phyloP scores from a whole-genome alignment of 2,888 invertebrate species.

The Rapana venosa region DNA sequence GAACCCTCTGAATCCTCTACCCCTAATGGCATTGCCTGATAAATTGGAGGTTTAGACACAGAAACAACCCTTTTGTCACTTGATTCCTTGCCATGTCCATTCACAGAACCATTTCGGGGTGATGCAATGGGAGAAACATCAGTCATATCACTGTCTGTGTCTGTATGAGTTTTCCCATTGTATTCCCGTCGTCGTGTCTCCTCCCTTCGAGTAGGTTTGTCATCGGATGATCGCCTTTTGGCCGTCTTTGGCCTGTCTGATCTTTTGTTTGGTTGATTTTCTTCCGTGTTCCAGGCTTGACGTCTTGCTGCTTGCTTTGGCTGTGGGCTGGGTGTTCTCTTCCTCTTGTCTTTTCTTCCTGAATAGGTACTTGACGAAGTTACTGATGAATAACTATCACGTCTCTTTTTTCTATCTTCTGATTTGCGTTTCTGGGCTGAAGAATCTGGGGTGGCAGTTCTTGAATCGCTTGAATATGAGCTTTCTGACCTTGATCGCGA shows the following conservation, averaged over 20 bases:
- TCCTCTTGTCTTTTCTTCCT: conserved; percentile 34
- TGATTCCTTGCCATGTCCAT: conserved; percentile 34
- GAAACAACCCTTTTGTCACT: neutral
- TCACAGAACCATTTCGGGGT: conserved; percentile 60
- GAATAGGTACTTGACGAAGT: conserved; percentile 38
- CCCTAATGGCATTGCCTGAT: conserved; percentile 33
- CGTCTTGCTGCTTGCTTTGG: conserved; percentile 7
- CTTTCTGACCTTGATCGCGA: conserved; percentile 24
- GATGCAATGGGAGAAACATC: conserved; percentile 73
- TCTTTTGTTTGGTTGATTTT: conserved; percentile 21
- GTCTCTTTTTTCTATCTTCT: conserved; percentile 20
- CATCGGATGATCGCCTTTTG: conserved; percentile 59
- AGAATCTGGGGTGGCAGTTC: conserved; percentile 25
- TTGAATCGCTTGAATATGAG: conserved; percentile 21
- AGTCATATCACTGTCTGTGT: conserved; percentile 73
- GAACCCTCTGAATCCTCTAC: conserved; percentile 33
- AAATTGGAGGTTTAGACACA: conserved; percentile 34
- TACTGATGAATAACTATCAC: conserved; percentile 40
- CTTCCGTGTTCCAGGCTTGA: neutral
- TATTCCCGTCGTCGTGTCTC: conserved; percentile 22
- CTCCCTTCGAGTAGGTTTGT: conserved; percentile 15
- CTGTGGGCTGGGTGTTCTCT: conserved; percentile 18
- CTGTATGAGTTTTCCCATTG: conserved; percentile 46
- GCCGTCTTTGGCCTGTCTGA: conserved; percentile 52
- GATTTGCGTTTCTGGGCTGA: conserved; percentile 4